phyloP scores from a whole-genome alignment of 2,888 invertebrate species.

The Microctonus hyperodae region DNA sequence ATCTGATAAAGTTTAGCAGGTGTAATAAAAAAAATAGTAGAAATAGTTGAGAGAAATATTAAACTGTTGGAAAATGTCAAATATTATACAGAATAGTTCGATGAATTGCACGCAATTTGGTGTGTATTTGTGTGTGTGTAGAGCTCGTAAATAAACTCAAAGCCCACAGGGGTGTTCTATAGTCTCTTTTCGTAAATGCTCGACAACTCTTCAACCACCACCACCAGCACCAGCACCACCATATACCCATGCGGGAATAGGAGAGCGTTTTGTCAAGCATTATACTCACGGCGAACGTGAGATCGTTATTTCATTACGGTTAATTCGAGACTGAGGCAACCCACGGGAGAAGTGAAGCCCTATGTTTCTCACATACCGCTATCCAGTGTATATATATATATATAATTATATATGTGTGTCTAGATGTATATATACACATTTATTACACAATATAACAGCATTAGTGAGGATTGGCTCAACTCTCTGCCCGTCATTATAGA shows the following conservation, averaged over 20 bases:
- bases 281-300: constrained; percentile 50
- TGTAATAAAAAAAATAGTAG: no score
- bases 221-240: not conserved
- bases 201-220: not conserved
- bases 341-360: constrained; percentile 47
- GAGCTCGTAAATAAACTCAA: constrained; percentile 20
- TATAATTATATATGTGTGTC: not conserved
- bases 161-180: constrained; percentile 16
- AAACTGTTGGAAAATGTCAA: not conserved
- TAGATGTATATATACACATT: not conserved
- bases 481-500: constrained; percentile 53
- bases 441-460: not conserved
- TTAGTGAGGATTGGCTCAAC: not conserved
- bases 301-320: constrained; percentile 59
- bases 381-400: no score
- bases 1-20: no score
- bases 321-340: constrained; percentile 55
- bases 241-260: constrained; percentile 12
- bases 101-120: not conserved
- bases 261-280: constrained; percentile 50
- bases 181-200: constrained; percentile 26
- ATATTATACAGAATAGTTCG: not conserved
- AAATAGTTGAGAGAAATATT: no score
- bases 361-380: constrained; percentile 11
- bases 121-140: not conserved